Conservation (phyloP, 30 jellyfish, hydroid and myxozoan species). For the Chironex yamaguchii region DNA sequence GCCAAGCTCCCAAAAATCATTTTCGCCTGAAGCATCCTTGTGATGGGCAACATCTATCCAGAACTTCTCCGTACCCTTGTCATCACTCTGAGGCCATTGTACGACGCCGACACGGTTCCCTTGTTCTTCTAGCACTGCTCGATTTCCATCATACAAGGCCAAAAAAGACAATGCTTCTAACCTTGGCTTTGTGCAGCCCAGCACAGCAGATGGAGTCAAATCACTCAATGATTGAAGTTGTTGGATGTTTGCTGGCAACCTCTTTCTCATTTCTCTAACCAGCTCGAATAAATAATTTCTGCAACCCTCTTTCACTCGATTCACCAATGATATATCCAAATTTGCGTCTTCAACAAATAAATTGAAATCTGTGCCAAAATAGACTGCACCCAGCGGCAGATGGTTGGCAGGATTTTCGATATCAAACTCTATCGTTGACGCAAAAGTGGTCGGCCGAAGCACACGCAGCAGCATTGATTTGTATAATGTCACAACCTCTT, state of each 20-base stretch:
- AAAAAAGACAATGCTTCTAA: background rate
- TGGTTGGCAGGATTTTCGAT: background rate
- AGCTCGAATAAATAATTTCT: background rate
- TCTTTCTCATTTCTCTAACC: background rate
- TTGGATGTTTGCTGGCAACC: background rate
- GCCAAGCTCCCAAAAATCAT: background rate
- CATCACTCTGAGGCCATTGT: background rate
- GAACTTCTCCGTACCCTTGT: background rate
- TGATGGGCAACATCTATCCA: background rate
- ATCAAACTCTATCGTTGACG: background rate
- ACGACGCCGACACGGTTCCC: background rate
- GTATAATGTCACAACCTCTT: background rate
- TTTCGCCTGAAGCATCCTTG: background rate
- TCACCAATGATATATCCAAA: background rate
- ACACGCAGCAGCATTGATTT: background rate
- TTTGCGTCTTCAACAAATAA: background rate
- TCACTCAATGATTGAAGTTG: background rate
- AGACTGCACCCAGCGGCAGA: background rate
- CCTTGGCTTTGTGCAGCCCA: background rate
- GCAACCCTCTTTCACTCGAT: background rate
- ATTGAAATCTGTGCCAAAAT: background rate
- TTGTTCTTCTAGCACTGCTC: background rate
- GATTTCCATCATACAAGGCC: background rate
- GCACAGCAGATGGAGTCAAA: background rate
- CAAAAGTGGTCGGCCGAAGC: background rate